Conservation (phyloP, 1,140 invertebrate genomes). For the Yoshiicerus persimilis region DNA sequence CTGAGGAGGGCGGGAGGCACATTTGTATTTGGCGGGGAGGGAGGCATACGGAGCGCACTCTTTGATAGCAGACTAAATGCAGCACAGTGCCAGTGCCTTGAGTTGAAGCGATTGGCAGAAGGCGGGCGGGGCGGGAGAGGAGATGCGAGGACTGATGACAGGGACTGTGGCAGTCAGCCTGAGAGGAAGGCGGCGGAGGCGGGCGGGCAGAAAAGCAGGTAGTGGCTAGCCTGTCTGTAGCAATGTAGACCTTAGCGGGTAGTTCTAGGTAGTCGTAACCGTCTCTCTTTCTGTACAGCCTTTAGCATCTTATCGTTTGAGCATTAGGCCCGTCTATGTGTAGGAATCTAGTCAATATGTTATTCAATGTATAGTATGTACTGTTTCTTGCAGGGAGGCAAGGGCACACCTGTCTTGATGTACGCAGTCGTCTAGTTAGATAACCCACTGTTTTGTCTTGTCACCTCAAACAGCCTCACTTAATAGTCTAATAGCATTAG, state of each 20-base stretch:
- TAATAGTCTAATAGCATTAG: no score
- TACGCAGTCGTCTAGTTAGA: background rate
- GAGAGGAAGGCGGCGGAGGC: background rate
- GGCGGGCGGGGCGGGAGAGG: background rate
- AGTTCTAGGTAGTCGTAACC: background rate
- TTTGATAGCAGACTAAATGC: no score
- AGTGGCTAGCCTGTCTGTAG: background rate
- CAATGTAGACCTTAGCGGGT: background rate
- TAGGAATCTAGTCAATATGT: background rate
- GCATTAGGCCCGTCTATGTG: background rate
- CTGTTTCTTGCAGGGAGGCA: background rate
- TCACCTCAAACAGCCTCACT: background rate
- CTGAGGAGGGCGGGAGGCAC: no score
- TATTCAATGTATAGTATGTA: background rate
- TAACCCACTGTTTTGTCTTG: background rate
- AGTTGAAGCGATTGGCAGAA: background rate
- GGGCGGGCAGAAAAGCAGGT: background rate
- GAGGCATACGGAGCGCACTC: no score
- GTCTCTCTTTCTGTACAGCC: background rate
- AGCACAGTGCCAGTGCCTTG: no score
- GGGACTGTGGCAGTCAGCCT: background rate
- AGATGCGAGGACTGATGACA: no score
- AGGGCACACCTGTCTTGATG: background rate
- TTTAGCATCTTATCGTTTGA: background rate
- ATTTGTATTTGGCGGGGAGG: no score